Percentiles rank a stretch among this genome's conserved stretches.
phyloP scores from a whole-genome alignment of 2,113 vertebrate genomes.

The Delphinus delphis region DNA sequence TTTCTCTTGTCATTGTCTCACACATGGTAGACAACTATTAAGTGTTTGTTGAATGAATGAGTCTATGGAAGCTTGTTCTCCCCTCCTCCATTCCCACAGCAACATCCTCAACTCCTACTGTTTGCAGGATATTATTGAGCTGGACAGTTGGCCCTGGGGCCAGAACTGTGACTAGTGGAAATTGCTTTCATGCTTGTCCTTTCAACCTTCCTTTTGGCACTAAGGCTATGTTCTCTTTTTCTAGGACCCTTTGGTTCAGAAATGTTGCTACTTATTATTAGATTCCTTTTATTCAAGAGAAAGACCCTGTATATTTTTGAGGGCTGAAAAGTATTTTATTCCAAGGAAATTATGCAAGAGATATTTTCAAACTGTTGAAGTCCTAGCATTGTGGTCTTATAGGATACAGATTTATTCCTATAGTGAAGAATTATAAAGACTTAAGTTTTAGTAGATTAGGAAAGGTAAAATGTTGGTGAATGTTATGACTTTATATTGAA shows the following conservation, averaged over 20 bases:
- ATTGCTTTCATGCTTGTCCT: background rate
- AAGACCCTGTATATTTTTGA: background rate
- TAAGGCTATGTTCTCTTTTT: background rate
- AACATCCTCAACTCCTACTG: background rate
- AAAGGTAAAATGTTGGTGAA: background rate
- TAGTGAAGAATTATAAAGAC: background rate
- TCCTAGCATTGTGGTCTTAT: background rate
- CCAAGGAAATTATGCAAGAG: background rate
- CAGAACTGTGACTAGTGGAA: background rate
- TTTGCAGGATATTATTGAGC: background rate
- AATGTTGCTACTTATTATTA: background rate
- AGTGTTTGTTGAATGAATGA: background rate
- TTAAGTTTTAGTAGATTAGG: background rate
- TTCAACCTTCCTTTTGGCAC: background rate
- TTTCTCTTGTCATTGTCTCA: background rate
- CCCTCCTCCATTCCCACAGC: background rate
- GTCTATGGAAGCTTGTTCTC: background rate
- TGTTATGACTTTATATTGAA: background rate
- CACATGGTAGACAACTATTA: background rate
- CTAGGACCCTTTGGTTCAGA: background rate
- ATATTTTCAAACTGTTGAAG: background rate
- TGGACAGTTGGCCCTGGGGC: background rate
- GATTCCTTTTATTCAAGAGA: background rate
- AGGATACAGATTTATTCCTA: background rate
- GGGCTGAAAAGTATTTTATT: background rate